Conservation (phyloP, 2,113 vertebrate genomes). For the Lipotes vexillifer region DNA sequence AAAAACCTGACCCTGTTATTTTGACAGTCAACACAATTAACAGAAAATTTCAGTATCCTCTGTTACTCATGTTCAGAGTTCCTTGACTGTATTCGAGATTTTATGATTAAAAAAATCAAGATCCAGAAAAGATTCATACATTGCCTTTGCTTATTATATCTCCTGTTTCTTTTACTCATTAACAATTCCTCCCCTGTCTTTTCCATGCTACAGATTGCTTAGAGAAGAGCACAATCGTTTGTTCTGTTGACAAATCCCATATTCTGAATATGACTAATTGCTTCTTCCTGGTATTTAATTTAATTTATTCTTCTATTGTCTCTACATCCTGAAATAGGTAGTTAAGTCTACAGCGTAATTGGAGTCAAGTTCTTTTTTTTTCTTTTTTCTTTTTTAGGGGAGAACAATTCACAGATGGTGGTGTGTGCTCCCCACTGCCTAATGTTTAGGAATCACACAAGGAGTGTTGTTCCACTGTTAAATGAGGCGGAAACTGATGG, state of each 20-base stretch:
- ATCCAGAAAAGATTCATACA: not conserved
- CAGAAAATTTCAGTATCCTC: not conserved
- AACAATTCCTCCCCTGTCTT: not conserved
- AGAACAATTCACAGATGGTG: not conserved
- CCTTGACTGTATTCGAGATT: not conserved
- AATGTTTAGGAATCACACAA: not conserved
- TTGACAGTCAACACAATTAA: not conserved
- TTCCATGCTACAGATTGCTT: not conserved
- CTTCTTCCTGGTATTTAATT: not conserved
- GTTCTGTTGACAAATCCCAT: not conserved
- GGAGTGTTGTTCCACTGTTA: not conserved
- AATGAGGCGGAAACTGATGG: not conserved
- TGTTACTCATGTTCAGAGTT: not conserved
- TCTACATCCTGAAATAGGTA: not conserved
- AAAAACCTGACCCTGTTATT: not conserved
- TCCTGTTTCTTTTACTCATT: not conserved
- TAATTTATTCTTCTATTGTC: not conserved
- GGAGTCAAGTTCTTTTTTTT: not conserved
- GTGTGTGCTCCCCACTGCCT: too few relatives aligned
- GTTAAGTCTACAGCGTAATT: not conserved
- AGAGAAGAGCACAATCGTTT: not conserved
- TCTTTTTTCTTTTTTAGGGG: not conserved
- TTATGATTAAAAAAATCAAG: not conserved
- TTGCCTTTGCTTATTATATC: not conserved
- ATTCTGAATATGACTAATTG: not conserved